Base-by-base conservation (phyloP, 2,797 vertebrate species). In the Tamandua tetradactyla region DNA sequence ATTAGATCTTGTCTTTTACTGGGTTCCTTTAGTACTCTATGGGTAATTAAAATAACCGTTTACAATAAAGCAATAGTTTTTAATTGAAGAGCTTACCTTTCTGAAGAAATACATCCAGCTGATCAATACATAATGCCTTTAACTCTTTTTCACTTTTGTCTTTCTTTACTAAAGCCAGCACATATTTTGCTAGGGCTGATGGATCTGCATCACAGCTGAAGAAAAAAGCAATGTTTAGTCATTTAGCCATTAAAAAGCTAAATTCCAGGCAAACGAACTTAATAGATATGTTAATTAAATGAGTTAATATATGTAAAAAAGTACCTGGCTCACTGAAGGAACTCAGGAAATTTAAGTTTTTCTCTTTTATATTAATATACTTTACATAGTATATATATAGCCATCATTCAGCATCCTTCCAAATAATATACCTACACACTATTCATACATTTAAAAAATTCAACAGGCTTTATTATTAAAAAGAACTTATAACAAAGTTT, bases 51-150 rank as follows among this genome's bases (percentile, higher is more conserved):
- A 95, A 76, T 72, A 88, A 78, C 23, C 91, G 92, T 81, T n/a
- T 82, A 85, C 83, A 84, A 89, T 66, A 93, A 92, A 71, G 22
- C 37, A 85, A 17, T 86, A 95, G 84, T 92, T 95, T 86, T 37
- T 6, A 72, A 96, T 1, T 22, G 94, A 95, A 97, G 25, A 71
- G 18, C 92, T 94, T 98, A 99, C 99, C 99, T 98, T 99, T 99
- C 97, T 99, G 99, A 94, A 99, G 99, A 98, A 99, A 99, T 89
- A 99, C 99, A 98, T 99, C 99, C 97, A 99, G 98, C 97, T 99
- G 99, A 98, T 99, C 99, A 97, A 99, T 99, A 98, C 99, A 99
- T 88, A 99, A 98, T 64, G 99, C 99, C 98, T 99, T 99, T 87
- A 99, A 98, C 90, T 99, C 99, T 97, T 99, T 99, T 96, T 99